Base-by-base conservation (phyloP, 2,888 invertebrate species). In the Sphaeridia pumilis region DNA sequence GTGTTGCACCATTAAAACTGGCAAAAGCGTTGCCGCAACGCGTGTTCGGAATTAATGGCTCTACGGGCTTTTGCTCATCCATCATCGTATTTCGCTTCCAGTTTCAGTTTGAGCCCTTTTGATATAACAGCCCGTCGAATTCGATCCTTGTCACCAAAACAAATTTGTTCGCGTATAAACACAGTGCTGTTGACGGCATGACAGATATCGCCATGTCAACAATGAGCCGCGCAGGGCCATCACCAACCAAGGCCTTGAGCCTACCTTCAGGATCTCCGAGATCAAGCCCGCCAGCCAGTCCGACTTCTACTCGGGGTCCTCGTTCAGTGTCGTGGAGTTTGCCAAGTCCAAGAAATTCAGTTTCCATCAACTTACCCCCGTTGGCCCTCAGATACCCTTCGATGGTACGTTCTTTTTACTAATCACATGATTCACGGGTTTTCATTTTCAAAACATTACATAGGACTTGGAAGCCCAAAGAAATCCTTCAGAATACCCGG, bases 321-420 rank as follows among this genome's bases (percentile, higher is more conserved):
- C 50, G 62, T 7, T 59, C 60, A 4, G 64, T 64, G 4, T 58
- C 62, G 22, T 64, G 62, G 62, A 59, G 59, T 45, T 41, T 64
- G 41, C 58, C 58, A 12, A 58, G 59, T 56, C 57, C 57, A 1
- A 55, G 57, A 44, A 57, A 57, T 0, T 49, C 58, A 12, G 54
- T 52, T 7, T 59, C 61, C 2, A 54, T 59, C 12, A 59, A 49
- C n/a, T 27, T 58, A 1, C 59, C 59, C 17, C 49, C 49, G 2
- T 14, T 25, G n/a, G 20, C 5, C 12, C 22, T 41, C 14, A 25
- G 25, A 17, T 47, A 34, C 36, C 47, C 47, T 12, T 26, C 31
- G 21, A 17, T 12, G 25, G 45, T 44, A 44, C 24, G 45, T 22
- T 17, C 5, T 14, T 31, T 10, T 14, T 31, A 14, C 7, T 31